A percentile compares a stretch with the other conserved stretches of the same genome.
Conservation (phyloP, 2,113 vertebrate species). For the Oncorhynchus masou region DNA sequence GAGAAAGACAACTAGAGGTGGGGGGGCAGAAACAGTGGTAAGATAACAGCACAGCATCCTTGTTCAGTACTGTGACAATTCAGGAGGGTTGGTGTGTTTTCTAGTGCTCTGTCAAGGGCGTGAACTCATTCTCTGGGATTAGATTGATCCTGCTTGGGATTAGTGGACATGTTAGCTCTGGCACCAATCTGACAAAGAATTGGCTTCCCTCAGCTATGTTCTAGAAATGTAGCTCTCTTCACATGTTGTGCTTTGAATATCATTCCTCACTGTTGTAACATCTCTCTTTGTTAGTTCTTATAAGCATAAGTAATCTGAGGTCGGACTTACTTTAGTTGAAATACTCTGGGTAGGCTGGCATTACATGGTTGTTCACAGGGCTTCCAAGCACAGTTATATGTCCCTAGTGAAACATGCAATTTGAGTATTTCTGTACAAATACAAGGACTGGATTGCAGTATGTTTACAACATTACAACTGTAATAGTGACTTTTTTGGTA, state of each 20-base stretch:
- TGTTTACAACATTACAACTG: background rate
- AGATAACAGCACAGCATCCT: background rate
- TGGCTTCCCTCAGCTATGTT: background rate
- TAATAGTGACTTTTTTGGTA: background rate
- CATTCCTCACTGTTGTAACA: background rate
- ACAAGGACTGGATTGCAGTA: too few species aligned
- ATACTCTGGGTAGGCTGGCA: too few species aligned
- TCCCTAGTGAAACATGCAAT: too few species aligned
- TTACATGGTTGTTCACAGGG: too few species aligned
- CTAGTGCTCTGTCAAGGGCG: background rate
- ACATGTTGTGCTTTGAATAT: background rate
- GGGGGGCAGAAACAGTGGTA: background rate
- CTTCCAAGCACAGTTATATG: too few species aligned
- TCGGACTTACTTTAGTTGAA: too few species aligned
- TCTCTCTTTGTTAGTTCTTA: too few species aligned
- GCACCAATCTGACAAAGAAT: conserved; percentile 13
- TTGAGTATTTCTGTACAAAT: too few species aligned
- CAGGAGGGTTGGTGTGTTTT: background rate
- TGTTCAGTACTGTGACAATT: background rate
- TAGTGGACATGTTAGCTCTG: conserved; percentile 30
- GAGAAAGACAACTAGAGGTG: background rate
- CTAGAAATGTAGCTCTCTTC: background rate
- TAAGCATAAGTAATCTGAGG: too few species aligned
- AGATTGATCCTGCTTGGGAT: conserved; percentile 39
- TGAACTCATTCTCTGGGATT: conserved; percentile 44